Conservation (phyloP, 1,140 invertebrate species). For the Hycleus cichorii region DNA sequence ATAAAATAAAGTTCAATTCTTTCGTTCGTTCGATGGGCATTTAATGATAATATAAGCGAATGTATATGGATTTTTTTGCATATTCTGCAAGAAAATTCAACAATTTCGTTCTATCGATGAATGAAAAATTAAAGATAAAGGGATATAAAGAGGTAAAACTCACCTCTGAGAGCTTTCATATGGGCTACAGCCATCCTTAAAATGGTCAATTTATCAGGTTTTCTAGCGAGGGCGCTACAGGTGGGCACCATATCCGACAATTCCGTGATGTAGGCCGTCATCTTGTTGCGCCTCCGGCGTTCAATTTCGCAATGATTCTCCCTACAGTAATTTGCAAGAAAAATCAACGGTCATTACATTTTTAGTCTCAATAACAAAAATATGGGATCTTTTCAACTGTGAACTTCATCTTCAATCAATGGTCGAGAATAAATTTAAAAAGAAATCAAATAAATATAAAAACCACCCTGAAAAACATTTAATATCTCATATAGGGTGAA, state of each 20-base stretch:
- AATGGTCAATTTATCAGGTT: slow-evolving; percentile 99
- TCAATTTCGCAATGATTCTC: slow-evolving; percentile 99
- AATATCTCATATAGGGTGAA: background rate
- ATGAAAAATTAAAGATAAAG: no score
- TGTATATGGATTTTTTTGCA: background rate
- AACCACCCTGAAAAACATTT: no score
- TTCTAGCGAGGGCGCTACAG: slow-evolving; percentile 91
- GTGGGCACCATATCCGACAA: slow-evolving; percentile 99
- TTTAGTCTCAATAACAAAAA: slow-evolving; percentile 1
- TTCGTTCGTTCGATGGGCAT: no score
- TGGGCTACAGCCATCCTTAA: slow-evolving; percentile 98
- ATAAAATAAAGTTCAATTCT: no score
- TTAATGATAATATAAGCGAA: background rate
- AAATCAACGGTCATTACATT: slow-evolving; percentile 48
- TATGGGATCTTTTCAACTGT: background rate
- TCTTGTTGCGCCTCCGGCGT: slow-evolving; percentile 95
- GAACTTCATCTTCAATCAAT: no score
- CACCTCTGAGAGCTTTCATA: slow-evolving; percentile 95
- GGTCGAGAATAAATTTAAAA: no score
- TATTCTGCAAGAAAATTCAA: slow-evolving; percentile 3
- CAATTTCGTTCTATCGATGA: background rate
- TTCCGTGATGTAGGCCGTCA: slow-evolving; percentile 99
- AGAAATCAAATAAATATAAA: no score
- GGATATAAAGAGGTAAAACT: slow-evolving; percentile 27
- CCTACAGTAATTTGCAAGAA: slow-evolving; percentile 57